Percentiles rank a stretch among this genome's conserved stretches.
Conservation (phyloP, 2,888 invertebrate genomes). For the Coenonympha arcania region DNA sequence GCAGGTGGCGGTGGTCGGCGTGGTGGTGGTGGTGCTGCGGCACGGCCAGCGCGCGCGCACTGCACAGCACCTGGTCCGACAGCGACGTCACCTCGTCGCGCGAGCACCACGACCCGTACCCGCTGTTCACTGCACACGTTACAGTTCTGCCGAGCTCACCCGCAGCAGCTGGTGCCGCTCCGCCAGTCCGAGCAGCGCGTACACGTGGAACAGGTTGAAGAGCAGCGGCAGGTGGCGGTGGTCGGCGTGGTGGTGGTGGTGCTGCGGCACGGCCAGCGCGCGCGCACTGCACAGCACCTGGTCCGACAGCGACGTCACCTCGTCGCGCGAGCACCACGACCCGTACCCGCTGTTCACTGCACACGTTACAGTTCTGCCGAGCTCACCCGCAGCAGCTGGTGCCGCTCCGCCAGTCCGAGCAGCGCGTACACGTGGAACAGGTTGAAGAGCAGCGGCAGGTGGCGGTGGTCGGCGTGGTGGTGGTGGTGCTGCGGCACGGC, state of each 20-base stretch:
- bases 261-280: conserved; percentile 53
- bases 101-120: conserved; percentile 58
- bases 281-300: conserved; percentile 63
- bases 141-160: conserved; percentile 75
- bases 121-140: conserved; percentile 45
- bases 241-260: conserved; percentile 37
- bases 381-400: conserved; percentile 81
- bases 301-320: conserved; percentile 59
- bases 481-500: conserved; percentile 61
- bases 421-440: conserved; percentile 93
- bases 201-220: conserved; percentile 94
- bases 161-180: conserved; percentile 84
- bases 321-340: conserved; percentile 57
- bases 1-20: conserved; percentile 80
- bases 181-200: conserved; percentile 84
- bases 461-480: conserved; percentile 66
- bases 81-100: conserved; percentile 57
- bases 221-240: conserved; percentile 91
- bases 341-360: conserved; percentile 60
- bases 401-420: conserved; percentile 82
- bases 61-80: conserved; percentile 66
- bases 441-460: conserved; percentile 94
- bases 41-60: conserved; percentile 39
- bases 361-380: too few relatives aligned
- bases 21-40: conserved; percentile 62